These are phyloP conservation scores for Argyrosomus regius DNA, from an alignment of 2,797 vertebrate species.

Conservation along the genomic window DNA sequence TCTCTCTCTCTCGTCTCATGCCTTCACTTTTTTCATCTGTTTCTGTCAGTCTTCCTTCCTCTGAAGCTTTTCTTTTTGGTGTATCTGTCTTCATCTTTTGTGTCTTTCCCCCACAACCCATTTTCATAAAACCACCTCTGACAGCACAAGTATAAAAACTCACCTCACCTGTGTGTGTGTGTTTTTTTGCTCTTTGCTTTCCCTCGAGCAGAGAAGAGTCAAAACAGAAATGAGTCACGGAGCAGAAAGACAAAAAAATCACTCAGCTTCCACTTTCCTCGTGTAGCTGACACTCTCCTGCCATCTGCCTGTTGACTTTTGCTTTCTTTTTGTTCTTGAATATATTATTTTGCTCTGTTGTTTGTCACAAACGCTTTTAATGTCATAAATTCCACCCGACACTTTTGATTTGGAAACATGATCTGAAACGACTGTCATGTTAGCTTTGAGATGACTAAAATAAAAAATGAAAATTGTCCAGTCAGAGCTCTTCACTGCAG, in stretches of 20 bases:
- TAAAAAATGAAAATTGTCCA: too few relatives aligned
- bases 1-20: neutral
- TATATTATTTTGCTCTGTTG: neutral
- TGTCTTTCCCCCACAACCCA: constrained; percentile 16
- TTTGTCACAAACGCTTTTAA: constrained; percentile 16
- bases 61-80: constrained; percentile 12
- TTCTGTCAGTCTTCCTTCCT: constrained; percentile 9
- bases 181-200: neutral
- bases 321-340: constrained; percentile 11
- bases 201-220: constrained; percentile 28
- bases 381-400: neutral
- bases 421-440: too few relatives aligned
- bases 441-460: too few relatives aligned
- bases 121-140: constrained; percentile 42
- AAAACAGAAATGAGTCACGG: constrained; percentile 53
- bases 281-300: constrained; percentile 33
- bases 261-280: constrained; percentile 7
- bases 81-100: constrained; percentile 21
- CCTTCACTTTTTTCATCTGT: neutral
- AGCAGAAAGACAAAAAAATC: constrained; percentile 11
- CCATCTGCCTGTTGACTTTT: constrained; percentile 34
- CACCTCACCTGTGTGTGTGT: constrained; percentile 22
- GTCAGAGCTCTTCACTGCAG: too few relatives aligned
- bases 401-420: neutral
- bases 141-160: constrained; percentile 31